Evolutionary conservation across 1,140 invertebrate genomes (phyloP).

Genomic region (Drosophila ficusphila): DNA sequence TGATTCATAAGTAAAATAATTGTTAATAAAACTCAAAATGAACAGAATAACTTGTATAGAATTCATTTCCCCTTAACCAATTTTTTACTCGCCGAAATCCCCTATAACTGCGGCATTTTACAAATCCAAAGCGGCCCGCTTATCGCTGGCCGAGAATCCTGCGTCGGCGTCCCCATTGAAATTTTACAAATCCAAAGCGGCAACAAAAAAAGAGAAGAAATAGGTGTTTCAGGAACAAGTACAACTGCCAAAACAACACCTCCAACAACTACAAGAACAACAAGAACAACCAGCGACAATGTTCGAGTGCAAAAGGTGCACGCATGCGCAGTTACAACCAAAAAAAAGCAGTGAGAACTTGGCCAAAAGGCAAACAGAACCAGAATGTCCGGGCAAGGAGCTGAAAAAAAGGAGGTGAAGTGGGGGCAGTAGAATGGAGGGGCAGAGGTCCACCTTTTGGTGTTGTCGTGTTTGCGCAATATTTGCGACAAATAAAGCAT

Average conservation of each 20-base stretch:
- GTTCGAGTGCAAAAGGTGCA: constrained; percentile 77
- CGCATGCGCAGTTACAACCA: constrained; percentile 68
- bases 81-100: neutral
- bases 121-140: constrained; percentile 60
- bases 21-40: too few relatives aligned
- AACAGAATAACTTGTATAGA: too few relatives aligned
- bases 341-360: constrained; percentile 12
- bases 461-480: constrained; percentile 74
- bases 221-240: neutral
- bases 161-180: constrained; percentile 69
- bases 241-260: constrained; percentile 3
- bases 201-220: neutral
- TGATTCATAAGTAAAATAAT: too few relatives aligned
- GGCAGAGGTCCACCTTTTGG: constrained; percentile 1
- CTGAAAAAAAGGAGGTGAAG: neutral
- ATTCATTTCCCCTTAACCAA: too few relatives aligned
- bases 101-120: neutral
- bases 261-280: constrained; percentile 28
- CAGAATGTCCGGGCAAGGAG: constrained; percentile 20
- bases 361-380: constrained; percentile 61
- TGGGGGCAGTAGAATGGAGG: neutral
- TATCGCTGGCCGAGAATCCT: constrained; percentile 64
- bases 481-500: constrained; percentile 83
- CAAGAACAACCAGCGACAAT: constrained; percentile 48
- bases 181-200: constrained; percentile 13